A percentile compares a stretch with the other conserved stretches of the same genome.
These are phyloP conservation scores for Stegastes partitus DNA, from an alignment of 2,113 vertebrate species.

Conservation along the genomic window DNA sequence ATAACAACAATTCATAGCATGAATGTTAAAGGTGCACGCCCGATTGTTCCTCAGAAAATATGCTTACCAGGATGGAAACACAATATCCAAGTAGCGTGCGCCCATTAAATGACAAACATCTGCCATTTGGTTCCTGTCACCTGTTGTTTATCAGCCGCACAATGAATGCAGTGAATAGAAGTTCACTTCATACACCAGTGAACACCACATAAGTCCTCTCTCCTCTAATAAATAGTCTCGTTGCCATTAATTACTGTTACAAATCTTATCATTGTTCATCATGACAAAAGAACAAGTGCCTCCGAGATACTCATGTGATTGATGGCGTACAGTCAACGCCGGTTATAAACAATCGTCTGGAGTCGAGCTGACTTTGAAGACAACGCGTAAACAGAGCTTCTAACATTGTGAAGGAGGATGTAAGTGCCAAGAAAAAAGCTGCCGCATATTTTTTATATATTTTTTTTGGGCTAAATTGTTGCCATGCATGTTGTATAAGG, in stretches of 20 bases:
- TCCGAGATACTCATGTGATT: slow-evolving; percentile 43
- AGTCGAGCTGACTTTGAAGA: slow-evolving; percentile 39
- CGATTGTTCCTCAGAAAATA: background rate
- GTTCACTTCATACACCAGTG: slow-evolving; percentile 42
- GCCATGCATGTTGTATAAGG: slow-evolving; percentile 55
- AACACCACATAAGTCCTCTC: slow-evolving; percentile 18
- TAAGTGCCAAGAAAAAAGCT: slow-evolving; percentile 50
- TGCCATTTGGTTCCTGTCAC: slow-evolving; percentile 49
- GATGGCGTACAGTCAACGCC: slow-evolving; percentile 42
- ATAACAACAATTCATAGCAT: too few species aligned
- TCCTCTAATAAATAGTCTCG: slow-evolving; percentile 37
- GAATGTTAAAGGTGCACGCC: background rate
- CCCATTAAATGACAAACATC: slow-evolving; percentile 45
- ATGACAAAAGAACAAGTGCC: slow-evolving; percentile 30
- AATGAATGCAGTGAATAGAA: background rate
- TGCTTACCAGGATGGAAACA: slow-evolving; percentile 10
- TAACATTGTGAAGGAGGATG: slow-evolving; percentile 15
- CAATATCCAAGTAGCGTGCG: slow-evolving; percentile 6
- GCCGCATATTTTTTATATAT: slow-evolving; percentile 29
- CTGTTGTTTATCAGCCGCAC: slow-evolving; percentile 33
- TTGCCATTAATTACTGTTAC: slow-evolving; percentile 49
- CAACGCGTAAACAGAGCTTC: slow-evolving; percentile 37
- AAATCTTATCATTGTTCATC: slow-evolving; percentile 52
- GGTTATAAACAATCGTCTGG: slow-evolving; percentile 46
- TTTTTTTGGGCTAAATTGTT: slow-evolving; percentile 65